These are phyloP conservation scores for Amblyornis subalaris DNA, from an alignment of 2,113 vertebrate species.

Conservation along the genomic window DNA sequence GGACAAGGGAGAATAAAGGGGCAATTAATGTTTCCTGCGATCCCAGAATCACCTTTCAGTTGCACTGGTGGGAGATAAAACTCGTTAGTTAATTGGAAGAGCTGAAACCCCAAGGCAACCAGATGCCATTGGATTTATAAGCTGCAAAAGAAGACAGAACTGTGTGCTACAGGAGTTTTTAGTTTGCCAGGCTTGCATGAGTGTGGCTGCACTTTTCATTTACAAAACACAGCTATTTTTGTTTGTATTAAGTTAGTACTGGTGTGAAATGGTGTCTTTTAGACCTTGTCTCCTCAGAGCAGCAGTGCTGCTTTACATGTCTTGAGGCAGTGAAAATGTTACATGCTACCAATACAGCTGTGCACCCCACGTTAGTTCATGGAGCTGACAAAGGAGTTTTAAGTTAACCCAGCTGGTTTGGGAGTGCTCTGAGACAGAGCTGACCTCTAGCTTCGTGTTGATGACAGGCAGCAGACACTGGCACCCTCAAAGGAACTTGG, in stretches of 20 bases:
- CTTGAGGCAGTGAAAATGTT: not conserved
- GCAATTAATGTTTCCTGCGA: not conserved
- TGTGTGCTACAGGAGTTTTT: not conserved
- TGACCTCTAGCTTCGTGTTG: not conserved
- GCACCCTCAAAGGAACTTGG: not conserved
- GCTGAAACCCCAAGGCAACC: not conserved
- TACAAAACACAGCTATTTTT: not conserved
- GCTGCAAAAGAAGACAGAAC: not conserved
- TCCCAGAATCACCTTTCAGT: not conserved
- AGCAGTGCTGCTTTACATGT: not conserved
- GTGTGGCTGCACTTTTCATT: not conserved
- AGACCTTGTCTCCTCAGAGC: not conserved
- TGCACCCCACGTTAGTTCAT: not conserved
- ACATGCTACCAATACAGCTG: not conserved
- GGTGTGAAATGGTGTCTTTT: not conserved
- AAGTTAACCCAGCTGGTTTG: not conserved
- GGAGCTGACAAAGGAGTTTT: conserved; percentile 8
- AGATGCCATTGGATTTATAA: not conserved
- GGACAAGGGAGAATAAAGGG: not conserved
- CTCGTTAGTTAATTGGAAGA: not conserved
- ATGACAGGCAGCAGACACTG: not conserved
- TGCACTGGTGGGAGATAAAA: not conserved
- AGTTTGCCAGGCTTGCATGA: not conserved
- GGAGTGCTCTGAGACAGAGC: not conserved
- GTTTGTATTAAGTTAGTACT: not conserved